Conservation (phyloP, 30 jellyfish, hydroid and myxozoan species). For the Hydractinia echinata region DNA sequence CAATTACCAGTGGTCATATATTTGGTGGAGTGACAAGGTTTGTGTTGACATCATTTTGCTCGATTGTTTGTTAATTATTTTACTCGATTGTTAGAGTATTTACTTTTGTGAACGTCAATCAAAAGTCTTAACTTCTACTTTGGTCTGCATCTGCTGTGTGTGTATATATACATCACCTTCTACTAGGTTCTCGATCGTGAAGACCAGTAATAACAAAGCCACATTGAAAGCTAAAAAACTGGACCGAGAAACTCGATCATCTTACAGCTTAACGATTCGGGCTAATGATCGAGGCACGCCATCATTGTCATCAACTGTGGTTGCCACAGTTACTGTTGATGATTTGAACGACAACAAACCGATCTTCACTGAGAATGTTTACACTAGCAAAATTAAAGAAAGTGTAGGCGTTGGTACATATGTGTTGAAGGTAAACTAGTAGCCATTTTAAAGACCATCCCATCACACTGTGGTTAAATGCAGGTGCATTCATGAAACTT, state of each 20-base stretch:
- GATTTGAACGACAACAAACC: constrained; percentile 95
- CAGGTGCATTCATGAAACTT: no score
- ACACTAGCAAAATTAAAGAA: constrained; percentile 41
- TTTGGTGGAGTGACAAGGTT: constrained; percentile 11
- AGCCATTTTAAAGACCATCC: no score
- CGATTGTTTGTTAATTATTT: no score
- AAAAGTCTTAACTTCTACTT: no score
- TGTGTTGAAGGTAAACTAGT: constrained; percentile 54
- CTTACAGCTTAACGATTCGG: constrained; percentile 43
- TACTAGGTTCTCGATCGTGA: constrained; percentile 19
- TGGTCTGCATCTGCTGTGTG: no score
- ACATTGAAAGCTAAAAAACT: constrained; percentile 52
- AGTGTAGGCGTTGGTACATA: constrained; percentile 46
- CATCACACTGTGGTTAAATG: no score
- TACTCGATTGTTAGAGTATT: no score
- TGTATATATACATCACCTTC: neutral
- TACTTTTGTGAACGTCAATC: no score
- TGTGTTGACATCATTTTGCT: neutral
- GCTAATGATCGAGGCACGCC: constrained; percentile 94
- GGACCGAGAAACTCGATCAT: constrained; percentile 61
- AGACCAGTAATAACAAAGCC: constrained; percentile 40
- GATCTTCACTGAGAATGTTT: constrained; percentile 26
- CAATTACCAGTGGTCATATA: constrained; percentile 2
- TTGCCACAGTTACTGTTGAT: constrained; percentile 47
- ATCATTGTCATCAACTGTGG: constrained; percentile 40